These are phyloP conservation scores for Hofmannophila pseudospretella DNA, from an alignment of 2,888 invertebrate species.

Conservation along the genomic window DNA sequence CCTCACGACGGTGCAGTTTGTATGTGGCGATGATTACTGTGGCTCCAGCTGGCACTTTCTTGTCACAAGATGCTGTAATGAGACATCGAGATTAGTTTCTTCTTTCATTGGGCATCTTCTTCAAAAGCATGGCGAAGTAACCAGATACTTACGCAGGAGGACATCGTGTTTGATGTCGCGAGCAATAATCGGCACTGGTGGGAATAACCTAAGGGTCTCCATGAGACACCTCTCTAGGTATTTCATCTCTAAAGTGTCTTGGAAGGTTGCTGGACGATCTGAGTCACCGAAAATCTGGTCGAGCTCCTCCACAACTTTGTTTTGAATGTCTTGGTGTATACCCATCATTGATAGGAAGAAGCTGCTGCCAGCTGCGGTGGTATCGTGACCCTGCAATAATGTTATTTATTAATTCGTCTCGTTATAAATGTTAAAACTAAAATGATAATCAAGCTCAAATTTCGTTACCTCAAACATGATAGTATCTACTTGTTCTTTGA, in stretches of 20 bases:
- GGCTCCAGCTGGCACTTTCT: slow-evolving; percentile 82
- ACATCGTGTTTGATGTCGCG: slow-evolving; percentile 84
- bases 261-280: slow-evolving; percentile 86
- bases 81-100: neutral
- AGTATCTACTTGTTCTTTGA: slow-evolving; percentile 90
- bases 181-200: slow-evolving; percentile 88
- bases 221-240: slow-evolving; percentile 88
- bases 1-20: slow-evolving; percentile 83
- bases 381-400: slow-evolving; percentile 82
- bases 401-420: neutral
- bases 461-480: slow-evolving; percentile 88
- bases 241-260: slow-evolving; percentile 91
- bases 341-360: slow-evolving; percentile 89
- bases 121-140: too few relatives aligned
- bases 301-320: slow-evolving; percentile 84
- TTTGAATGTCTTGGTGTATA: slow-evolving; percentile 84
- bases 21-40: slow-evolving; percentile 83
- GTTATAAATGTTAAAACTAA: too few relatives aligned
- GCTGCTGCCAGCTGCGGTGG: slow-evolving; percentile 89
- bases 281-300: slow-evolving; percentile 87
- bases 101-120: too few relatives aligned
- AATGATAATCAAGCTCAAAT: too few relatives aligned
- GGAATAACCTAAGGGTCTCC: slow-evolving; percentile 88
- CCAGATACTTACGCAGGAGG: slow-evolving; percentile 80
- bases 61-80: slow-evolving; percentile 77